Conservation (phyloP, 1,140 invertebrate genomes). For the Drosophila auraria region DNA sequence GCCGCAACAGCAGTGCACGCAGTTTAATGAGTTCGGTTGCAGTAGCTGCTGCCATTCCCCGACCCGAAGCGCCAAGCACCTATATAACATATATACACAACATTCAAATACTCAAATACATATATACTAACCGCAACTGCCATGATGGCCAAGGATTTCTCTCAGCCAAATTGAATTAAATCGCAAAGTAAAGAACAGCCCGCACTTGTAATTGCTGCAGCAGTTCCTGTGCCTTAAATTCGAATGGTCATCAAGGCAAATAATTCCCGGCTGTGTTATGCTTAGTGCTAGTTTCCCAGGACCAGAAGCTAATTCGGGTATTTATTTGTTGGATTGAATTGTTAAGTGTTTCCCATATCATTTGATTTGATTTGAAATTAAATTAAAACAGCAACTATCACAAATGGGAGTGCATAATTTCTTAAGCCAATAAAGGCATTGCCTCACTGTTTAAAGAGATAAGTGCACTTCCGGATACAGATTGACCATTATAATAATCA, state of each 20-base stretch:
- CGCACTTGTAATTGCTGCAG: slow-evolving; percentile 25
- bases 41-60: slow-evolving; percentile 21
- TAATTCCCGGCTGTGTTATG: slow-evolving; percentile 7
- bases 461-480: not conserved
- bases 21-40: slow-evolving; percentile 74
- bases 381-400: not conserved
- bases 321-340: slow-evolving; percentile 1
- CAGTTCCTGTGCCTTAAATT: slow-evolving; percentile 22
- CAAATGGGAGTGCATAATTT: not conserved
- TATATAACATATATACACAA: not conserved
- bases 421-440: not conserved
- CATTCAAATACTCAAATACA: not conserved
- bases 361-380: slow-evolving; percentile 3
- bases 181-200: slow-evolving; percentile 24
- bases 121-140: slow-evolving; percentile 26
- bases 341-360: not conserved
- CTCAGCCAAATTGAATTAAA: slow-evolving; percentile 30
- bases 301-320: slow-evolving; percentile 8
- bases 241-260: slow-evolving; percentile 9
- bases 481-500: not conserved
- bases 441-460: not conserved
- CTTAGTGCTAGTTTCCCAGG: not conserved
- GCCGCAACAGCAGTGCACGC: slow-evolving; percentile 67
- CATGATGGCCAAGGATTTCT: slow-evolving; percentile 23
- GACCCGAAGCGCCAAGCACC: slow-evolving; percentile 3